Evolutionary conservation across 2,113 vertebrate genomes (phyloP).

Genomic region (Charina bottae): DNA sequence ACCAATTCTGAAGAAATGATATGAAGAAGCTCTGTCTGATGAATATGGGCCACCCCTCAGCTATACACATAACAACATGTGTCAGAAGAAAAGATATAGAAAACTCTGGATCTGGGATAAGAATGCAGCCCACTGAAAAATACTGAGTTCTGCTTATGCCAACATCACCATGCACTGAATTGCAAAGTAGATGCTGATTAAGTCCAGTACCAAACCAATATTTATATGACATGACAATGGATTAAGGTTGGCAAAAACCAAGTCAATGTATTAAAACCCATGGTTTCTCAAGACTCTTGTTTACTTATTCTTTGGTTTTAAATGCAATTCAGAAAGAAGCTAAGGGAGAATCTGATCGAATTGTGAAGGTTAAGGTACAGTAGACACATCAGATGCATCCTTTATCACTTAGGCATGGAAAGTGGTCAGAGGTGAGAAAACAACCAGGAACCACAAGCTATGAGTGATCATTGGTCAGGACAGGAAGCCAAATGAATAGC

Average conservation of each 20-base stretch:
- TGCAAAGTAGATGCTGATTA: conserved; percentile 39
- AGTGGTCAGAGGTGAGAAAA: neutral
- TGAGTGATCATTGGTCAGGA: neutral
- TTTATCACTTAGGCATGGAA: neutral
- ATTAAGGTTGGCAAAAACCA: conserved; percentile 19
- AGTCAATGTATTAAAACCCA: conserved; percentile 46
- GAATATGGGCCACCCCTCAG: neutral
- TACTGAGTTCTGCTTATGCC: conserved; percentile 49
- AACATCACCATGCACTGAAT: conserved; percentile 34
- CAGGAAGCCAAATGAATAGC: neutral
- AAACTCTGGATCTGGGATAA: conserved; percentile 31
- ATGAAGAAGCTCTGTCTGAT: neutral
- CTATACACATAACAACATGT: neutral
- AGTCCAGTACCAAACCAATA: conserved; percentile 45
- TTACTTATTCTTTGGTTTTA: conserved; percentile 38
- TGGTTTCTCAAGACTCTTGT: conserved; percentile 27
- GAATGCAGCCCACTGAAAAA: conserved; percentile 49
- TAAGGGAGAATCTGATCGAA: conserved; percentile 11
- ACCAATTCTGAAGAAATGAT: conserved; percentile 14
- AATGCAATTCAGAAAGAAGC: neutral
- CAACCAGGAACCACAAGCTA: neutral
- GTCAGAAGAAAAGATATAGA: conserved; percentile 12
- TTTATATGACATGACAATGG: conserved; percentile 42
- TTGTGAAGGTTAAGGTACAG: neutral
- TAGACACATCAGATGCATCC: neutral